Base-by-base conservation (phyloP, 1,140 invertebrate species). In the Camponotus floridanus region DNA sequence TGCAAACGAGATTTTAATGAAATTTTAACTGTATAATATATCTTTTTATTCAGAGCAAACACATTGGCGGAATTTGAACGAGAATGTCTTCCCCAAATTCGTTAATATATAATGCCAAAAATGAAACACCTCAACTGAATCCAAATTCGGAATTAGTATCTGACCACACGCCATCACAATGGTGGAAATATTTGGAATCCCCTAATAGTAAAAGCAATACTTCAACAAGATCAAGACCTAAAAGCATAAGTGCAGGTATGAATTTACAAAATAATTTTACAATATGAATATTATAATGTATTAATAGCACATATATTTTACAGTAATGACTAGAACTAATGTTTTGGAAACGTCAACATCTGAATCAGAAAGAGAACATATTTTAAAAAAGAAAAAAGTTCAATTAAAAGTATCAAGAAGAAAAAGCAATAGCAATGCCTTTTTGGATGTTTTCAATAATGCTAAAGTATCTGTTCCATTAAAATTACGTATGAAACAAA, bases 11-110 rank as follows among this genome's bases (percentile, higher is more conserved):
- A 6, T 31, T 3, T 42, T 42, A 3, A 61, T n/a, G 1, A 61
- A 26, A 51, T 42, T 64, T 78, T 4, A 7, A 64, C 61, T 59
- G 0, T 21, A 51, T 51, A 51, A 36, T 33, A 7, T 13, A 13
- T 15, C 48, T 15, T 7, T 15, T 18, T 71, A 55, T 26, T 4
- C 8, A 90, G 89, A 78, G 18, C 1, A 65, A 2, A 68, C 83
- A 45, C 84, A 84, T 64, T 90, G 89, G 89, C 90, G 73, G 76
- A 73, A 86, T 3, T 64, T 90, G 15, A 57, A 81, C 9, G 80
- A 86, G 0, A 62, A 70, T 70, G 4, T 13, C 39, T 5, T 0
- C 3, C 0, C 55, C 4, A n/a, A n/a, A n/a, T n/a, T n/a, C n/a
- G n/a, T n/a, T n/a, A n/a, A n/a, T n/a, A n/a, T n/a, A n/a, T n/a